Evolutionary conservation across 2,888 invertebrate species (phyloP), one percentile per base, ranked within the genome.

Genomic region (Polyommatus iphigenia): DNA sequence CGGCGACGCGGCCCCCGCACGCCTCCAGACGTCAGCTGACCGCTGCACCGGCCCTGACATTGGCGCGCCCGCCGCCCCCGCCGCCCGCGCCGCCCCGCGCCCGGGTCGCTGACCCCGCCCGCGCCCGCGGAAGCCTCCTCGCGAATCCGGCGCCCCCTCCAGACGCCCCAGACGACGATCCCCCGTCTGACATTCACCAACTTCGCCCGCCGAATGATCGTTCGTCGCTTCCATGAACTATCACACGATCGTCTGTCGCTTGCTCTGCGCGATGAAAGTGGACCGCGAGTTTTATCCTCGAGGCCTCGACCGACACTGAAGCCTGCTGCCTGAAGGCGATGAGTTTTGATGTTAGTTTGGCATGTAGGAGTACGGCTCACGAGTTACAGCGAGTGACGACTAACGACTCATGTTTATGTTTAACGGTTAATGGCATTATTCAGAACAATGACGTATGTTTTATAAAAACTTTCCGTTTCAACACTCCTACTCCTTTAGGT

Each of bases 1-100:
- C 86, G 87, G 84, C 84, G 86, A 82, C 87, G 84, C 87, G 90
- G 84, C 90, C 92, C 92, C 94, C 93, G 93, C 93, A 92, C 94
- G 90, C 85, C 93, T 85, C 92, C 94, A 93, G 93, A 93, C 93
- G 93, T 93, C 93, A 93, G 93, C 93, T 93, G 93, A 93, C 91
- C 90, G 92, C 90, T 93, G 93, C 94, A 93, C 93, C 93, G 93
- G 91, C 94, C 93, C 94, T 93, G 93, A 93, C 93, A 93, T 93
- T 93, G 93, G 94, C 92, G 91, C 87, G 91, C 90, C 90, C 90
- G 90, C 88, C 90, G 88, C 88, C 89, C 87, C 87, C 87, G 88
- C 89, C 77, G 88, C 88, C 87, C 80, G 29, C 67, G 29, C 77
- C 87, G 89, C 87, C 87, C 87, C 87, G 85, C 89, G 87, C 86